Evolutionary conservation across 2,797 vertebrate species (phyloP), one percentile per base, ranked within the genome.

Genomic region (Kryptolebias ocellatus): DNA sequence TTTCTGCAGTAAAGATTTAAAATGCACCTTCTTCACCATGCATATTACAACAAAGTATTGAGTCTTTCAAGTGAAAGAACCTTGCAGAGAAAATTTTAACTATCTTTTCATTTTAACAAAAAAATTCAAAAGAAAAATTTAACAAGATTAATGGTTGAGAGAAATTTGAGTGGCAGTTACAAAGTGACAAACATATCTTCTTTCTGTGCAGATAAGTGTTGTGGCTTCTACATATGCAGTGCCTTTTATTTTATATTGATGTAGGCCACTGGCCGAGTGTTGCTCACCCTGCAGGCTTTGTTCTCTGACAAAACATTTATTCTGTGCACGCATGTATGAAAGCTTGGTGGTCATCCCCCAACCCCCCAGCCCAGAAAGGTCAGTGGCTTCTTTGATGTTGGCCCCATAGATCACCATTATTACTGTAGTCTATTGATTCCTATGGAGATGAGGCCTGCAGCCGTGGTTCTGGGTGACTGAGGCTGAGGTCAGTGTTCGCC

Each of bases 391-490:
- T 91, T 92, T 92, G 91, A 93, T 92, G 92, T 89, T 80, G 86
- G 87, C 84, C 90, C 90, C 86, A 92, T 92, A 93, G 90, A 93
- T 94, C 91, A 93, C 90, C 90, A 89, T 93, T 93, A 94, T 93
- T 93, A 93, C 94, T 92, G 92, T 93, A 94, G 92, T 89, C 80
- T 90, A 94, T 94, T 91, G 94, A 94, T 94, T 92, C 85, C 81
- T 85, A 93, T 94, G 92, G 87, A 93, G 90, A 94, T 92, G 87
- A 91, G 87, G 81, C 83, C 80, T 80, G 83, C 51, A 76, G 87
- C 82, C 74, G 61, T 62, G 72, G 76, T 89, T 84, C 73, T 85
- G 87, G 89, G 85, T 87, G 84, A 83, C 85, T 72, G 89, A 78
- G 78, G 77, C 83, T 74, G 72, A 85, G 88, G 83, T 87, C 83